These are phyloP conservation scores for Yoshiicerus persimilis DNA, from an alignment of 1,140 invertebrate genomes.

Conservation along the genomic window DNA sequence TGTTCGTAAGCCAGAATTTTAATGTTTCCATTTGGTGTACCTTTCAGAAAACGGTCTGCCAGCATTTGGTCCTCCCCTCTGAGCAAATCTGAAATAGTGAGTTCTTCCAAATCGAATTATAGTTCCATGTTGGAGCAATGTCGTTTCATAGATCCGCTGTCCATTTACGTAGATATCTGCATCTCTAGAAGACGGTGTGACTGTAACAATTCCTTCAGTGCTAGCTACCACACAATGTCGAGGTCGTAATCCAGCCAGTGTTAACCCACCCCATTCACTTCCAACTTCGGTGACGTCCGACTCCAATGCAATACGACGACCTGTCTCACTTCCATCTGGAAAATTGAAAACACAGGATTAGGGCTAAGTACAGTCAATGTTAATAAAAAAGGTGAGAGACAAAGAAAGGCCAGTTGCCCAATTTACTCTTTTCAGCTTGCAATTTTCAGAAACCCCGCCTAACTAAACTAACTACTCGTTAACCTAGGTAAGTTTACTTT, in stretches of 20 bases:
- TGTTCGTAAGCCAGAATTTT: background rate
- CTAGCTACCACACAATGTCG: constrained; percentile 91
- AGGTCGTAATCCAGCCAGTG: constrained; percentile 67
- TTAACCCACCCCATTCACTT: constrained; percentile 59
- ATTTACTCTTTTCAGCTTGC: background rate
- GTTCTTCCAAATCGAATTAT: constrained; percentile 86
- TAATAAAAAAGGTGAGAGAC: background rate
- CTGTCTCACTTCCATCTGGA: constrained; percentile 65
- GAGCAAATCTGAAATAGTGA: constrained; percentile 89
- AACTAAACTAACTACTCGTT: too few relatives aligned
- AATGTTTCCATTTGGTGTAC: constrained; percentile 54
- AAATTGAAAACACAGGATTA: constrained; percentile 17
- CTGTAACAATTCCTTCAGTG: constrained; percentile 85
- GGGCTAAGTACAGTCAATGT: background rate
- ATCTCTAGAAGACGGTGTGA: constrained; percentile 89
- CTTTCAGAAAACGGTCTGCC: constrained; percentile 66
- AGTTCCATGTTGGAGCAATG: constrained; percentile 83
- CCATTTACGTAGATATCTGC: constrained; percentile 93
- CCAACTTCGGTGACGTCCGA: constrained; percentile 74
- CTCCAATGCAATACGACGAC: constrained; percentile 62
- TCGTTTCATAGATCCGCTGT: constrained; percentile 87
- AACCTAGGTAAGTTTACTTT: too few relatives aligned
- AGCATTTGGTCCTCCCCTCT: constrained; percentile 79
- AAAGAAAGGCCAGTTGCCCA: background rate
- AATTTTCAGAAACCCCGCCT: too few relatives aligned